Conservation (phyloP, 2,888 invertebrate genomes). For the Calameuta pallipes region DNA sequence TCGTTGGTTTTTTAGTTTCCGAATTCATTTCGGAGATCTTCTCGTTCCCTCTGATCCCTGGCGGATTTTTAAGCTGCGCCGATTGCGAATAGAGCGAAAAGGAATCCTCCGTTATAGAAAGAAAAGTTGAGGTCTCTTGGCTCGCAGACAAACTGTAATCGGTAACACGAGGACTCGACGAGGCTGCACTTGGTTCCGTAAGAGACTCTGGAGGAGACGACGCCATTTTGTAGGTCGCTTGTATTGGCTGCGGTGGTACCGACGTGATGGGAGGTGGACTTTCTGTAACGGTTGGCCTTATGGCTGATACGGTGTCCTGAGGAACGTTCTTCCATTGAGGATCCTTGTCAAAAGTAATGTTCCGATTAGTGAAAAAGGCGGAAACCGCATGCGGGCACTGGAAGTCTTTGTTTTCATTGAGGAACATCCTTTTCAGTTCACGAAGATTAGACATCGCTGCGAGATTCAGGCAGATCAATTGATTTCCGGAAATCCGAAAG, state of each 20-base stretch:
- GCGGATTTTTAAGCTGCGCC: not conserved
- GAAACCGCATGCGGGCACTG: constrained; percentile 53
- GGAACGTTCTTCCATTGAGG: constrained; percentile 40
- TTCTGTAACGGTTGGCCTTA: not conserved
- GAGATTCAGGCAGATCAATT: constrained; percentile 52
- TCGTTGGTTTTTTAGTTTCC: not conserved
- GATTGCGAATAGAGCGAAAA: not conserved
- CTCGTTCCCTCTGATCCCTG: too few relatives aligned
- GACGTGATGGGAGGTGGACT: not conserved
- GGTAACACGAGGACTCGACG: not conserved
- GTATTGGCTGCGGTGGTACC: not conserved
- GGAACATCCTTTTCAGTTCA: constrained; percentile 47
- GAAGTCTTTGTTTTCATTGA: constrained; percentile 54
- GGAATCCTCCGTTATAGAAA: not conserved
- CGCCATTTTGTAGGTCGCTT: not conserved
- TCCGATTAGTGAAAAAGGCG: constrained; percentile 40
- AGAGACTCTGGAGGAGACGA: not conserved
- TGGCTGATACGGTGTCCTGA: not conserved
- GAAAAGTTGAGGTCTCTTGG: not conserved
- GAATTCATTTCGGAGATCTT: too few relatives aligned
- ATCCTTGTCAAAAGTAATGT: constrained; percentile 49
- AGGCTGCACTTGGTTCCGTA: not conserved
- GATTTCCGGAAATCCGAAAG: constrained; percentile 57
- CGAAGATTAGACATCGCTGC: constrained; percentile 42
- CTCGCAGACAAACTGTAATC: not conserved